A percentile compares a stretch with the other conserved stretches of the same genome.
Conservation (phyloP, 2,113 vertebrate species). For the Lagopus leucura region DNA sequence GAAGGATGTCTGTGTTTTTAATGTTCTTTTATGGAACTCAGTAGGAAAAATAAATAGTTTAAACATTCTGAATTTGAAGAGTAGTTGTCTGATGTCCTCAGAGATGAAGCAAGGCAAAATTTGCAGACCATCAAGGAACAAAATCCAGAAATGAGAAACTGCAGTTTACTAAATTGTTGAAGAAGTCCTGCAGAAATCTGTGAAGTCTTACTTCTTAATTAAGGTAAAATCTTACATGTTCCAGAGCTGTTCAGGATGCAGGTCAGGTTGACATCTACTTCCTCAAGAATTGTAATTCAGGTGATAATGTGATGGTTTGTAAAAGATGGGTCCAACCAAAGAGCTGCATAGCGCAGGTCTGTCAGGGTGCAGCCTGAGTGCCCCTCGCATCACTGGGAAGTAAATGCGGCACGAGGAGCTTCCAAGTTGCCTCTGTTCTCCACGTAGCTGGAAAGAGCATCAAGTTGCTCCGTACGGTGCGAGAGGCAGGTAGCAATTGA, state of each 20-base stretch:
- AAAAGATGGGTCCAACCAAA: background rate
- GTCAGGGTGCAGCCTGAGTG: background rate
- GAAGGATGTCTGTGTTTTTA: rapidly evolving
- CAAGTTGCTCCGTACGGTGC: background rate
- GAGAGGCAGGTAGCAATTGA: background rate
- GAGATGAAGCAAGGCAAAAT: background rate
- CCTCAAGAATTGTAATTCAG: background rate
- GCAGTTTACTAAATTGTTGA: background rate
- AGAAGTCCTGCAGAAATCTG: background rate
- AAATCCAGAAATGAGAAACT: background rate
- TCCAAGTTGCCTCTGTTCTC: background rate
- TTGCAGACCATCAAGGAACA: background rate
- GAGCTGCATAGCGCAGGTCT: too few species aligned
- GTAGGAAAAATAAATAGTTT: background rate
- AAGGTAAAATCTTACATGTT: background rate
- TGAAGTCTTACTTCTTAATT: background rate
- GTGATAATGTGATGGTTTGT: background rate
- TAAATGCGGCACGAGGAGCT: rapidly evolving
- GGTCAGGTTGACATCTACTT: background rate
- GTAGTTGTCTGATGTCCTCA: background rate
- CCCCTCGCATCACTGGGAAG: background rate
- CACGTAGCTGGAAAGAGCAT: background rate
- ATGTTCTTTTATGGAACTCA: background rate
- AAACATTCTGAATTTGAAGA: background rate
- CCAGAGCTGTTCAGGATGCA: background rate